These are phyloP conservation scores for Agrochola macilenta DNA, from an alignment of 2,888 invertebrate genomes.

Conservation along the genomic window DNA sequence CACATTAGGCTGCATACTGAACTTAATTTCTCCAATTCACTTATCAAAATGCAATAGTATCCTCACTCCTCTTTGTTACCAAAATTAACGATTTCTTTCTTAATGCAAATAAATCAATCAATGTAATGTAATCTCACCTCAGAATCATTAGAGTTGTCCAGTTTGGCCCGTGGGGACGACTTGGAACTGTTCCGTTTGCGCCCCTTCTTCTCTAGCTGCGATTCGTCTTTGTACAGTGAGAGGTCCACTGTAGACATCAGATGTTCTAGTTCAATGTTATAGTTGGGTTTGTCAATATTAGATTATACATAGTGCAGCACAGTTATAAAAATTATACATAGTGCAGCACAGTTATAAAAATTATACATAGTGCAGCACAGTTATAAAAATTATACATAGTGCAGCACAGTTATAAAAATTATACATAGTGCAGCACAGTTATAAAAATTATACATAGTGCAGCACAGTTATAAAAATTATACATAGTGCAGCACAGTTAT, in stretches of 20 bases:
- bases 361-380: conserved; percentile 1
- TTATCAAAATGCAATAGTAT: neutral
- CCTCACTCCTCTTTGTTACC: neutral
- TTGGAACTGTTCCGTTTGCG: conserved; percentile 84
- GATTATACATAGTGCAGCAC: neutral
- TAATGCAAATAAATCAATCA: neutral
- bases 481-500: neutral
- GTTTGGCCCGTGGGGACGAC: conserved; percentile 76
- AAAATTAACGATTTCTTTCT: neutral
- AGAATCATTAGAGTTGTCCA: conserved; percentile 70
- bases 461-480: neutral
- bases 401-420: neutral
- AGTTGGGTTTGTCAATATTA: conserved; percentile 32
- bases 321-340: conserved; percentile 62
- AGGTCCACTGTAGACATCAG: conserved; percentile 92
- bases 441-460: conserved; percentile 3
- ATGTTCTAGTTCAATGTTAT: conserved; percentile 48
- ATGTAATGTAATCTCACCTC: conserved; percentile 66
- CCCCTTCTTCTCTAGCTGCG: conserved; percentile 93
- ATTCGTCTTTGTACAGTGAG: conserved; percentile 95
- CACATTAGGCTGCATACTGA: too few species aligned
- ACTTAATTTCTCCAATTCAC: neutral
- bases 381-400: conserved; percentile 8
- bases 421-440: conserved; percentile 3
- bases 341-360: neutral